Evolutionary conservation across 1,140 invertebrate genomes (phyloP), one percentile per base, ranked within the genome.

Genomic region (Cylas formicarius): DNA sequence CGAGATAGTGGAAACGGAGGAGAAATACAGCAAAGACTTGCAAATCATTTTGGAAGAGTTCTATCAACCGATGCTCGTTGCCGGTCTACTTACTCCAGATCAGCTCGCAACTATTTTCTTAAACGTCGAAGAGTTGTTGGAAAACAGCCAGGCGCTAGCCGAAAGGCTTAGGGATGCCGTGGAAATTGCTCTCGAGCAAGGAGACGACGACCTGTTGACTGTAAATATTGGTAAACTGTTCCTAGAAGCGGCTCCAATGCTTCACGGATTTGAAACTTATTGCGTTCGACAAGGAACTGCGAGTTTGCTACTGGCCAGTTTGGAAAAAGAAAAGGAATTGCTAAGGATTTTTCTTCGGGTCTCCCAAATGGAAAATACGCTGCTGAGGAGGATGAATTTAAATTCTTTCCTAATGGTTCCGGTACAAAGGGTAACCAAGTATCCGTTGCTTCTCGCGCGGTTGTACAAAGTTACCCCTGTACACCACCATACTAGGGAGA

Each of bases 321-420:
- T 96, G 17, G 90, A 95, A 65, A 94, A 93, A 68, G 92, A 97
- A 56, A 94, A 94, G 64, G 92, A 97, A 66, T 74, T 97, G 18
- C 70, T 97, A 19, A 74, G 90, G 60, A 93, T 96, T 66, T 97
- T 97, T 64, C 71, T 97, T 7, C 81, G 87, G 62, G 93, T 94
- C 11, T 95, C 90, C 1, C 93, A 96, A 70, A 93, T 94, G 85
- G 92, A 97, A 65, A 96, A 97, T 61, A 79, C 86, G 1, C 82
- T 93, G 22, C 69, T 97, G 44, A 74, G 92, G 52, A 75, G 91
- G 53, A 95, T 97, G 91, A 95, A 95, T 67, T 76, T 97, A 11
- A 92, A 94, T 67, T 94, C 92, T 5, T 97, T 97, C 67, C 76
- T 97, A 16, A 96, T 96, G 91, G 85, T 90, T 53, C 86, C 87